Evolutionary conservation across 2,113 vertebrate species (phyloP), one percentile per base, ranked within the genome.

Genomic region (Nansenia antarctica): DNA sequence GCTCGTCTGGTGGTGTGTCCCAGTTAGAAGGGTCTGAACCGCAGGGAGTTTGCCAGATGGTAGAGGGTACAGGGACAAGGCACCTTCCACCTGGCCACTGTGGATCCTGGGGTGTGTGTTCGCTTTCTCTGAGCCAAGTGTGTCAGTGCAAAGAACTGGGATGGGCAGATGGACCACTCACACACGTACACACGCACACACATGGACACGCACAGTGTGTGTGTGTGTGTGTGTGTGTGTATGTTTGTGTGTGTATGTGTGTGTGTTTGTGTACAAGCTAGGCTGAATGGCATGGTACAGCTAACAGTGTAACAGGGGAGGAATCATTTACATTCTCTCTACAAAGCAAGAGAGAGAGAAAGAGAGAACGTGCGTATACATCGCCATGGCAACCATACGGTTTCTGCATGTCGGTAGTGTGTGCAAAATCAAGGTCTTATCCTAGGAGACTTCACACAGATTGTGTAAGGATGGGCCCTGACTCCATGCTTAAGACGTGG

Each of bases 21-120:
- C 62, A 59, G 73, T 74, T 78, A 67, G 42, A 62, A 57, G 39
- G 30, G 62, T 49, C 65, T 70, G 54, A 62, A 71, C 52, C 65
- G 61, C 42, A 15, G 45, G 39, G 64, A 34, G 37, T 32, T 3
- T 31, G 63, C 15, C 82, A 86, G 78, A 84, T 82, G 78, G 80
- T 72, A 58, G 67, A 65, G 64, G 62, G 59, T 65, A 70, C 5
- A n/a, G 35, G 53, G 70, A 72, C 70, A 71, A 68, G 64, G 70
- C 70, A 77, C 70, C 76, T 82, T 81, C 61, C 64, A 79, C 81
- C 78, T 79, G 73, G 76, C 71, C 68, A 62, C 63, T 73, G 73
- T 78, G 67, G 45, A 72, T 70, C 73, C 70, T 22, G 14, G 69
- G 61, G 70, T 65, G 62, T 67, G 67, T 74, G 76, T 71, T 30